phyloP scores from a whole-genome alignment of 2,113 vertebrate genomes.

The Pelvicachromis taeniatus region DNA sequence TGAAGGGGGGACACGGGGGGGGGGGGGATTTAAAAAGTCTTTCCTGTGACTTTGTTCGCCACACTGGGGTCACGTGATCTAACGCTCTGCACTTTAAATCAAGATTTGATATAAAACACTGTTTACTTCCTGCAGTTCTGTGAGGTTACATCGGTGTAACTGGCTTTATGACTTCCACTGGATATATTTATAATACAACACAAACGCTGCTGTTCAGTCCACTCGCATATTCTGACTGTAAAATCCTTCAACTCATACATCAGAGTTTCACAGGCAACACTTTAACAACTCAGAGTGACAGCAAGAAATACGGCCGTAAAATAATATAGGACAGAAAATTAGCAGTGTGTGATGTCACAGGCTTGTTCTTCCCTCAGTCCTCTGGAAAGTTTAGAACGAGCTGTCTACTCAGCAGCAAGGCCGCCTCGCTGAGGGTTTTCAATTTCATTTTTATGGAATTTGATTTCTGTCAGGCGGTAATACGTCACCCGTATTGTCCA shows the following conservation, averaged over 20 bases:
- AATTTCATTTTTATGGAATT: slow-evolving; percentile 80
- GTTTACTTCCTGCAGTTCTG: neutral
- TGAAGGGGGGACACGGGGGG: no score
- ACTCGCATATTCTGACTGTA: neutral
- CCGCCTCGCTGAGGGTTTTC: slow-evolving; percentile 68
- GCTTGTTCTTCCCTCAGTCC: slow-evolving; percentile 32
- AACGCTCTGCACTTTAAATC: neutral
- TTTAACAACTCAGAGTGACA: slow-evolving; percentile 1
- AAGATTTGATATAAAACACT: neutral
- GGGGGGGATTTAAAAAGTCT: neutral
- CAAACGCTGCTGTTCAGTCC: neutral
- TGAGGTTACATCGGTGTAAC: neutral
- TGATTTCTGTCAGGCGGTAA: slow-evolving; percentile 78
- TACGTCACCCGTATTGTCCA: slow-evolving; percentile 76
- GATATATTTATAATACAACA: neutral
- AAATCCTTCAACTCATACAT: neutral
- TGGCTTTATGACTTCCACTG: neutral
- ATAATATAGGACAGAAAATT: slow-evolving; percentile 28
- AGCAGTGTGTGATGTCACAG: slow-evolving; percentile 6
- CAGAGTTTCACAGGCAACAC: slow-evolving; percentile 8
- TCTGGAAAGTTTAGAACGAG: slow-evolving; percentile 68
- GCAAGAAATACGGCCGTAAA: slow-evolving; percentile 27
- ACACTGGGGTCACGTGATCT: accelerated
- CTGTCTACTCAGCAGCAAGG: slow-evolving; percentile 67
- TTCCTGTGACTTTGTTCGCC: neutral